A percentile compares a stretch with the other conserved stretches of the same genome.
These are phyloP conservation scores for Spinibarbus caldwelli DNA, from an alignment of 2,797 vertebrate genomes.

Conservation along the genomic window DNA sequence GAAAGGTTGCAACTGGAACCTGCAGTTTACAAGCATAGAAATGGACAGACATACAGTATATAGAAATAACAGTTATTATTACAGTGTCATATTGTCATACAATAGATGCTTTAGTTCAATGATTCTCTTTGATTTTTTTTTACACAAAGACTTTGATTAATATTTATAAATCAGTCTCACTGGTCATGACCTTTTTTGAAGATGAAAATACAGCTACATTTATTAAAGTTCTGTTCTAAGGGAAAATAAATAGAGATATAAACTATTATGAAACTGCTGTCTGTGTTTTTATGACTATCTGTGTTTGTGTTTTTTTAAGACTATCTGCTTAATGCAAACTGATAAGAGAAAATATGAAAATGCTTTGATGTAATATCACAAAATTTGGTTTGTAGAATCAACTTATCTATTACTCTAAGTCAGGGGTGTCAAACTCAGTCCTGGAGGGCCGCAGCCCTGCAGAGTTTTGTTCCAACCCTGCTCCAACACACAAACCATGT, in stretches of 20 bases:
- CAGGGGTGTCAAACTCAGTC: no score
- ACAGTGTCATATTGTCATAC: slow-evolving; percentile 82
- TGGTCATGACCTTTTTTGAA: slow-evolving; percentile 86
- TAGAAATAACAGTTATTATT: slow-evolving; percentile 78
- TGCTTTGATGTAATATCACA: background rate
- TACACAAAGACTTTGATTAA: slow-evolving; percentile 83
- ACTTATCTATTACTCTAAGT: no score
- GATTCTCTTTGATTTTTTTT: slow-evolving; percentile 87
- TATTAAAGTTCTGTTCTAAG: slow-evolving; percentile 84
- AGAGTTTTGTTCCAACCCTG: no score
- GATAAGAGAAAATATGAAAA: background rate
- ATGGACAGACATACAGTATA: slow-evolving; percentile 73
- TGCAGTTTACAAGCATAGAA: slow-evolving; percentile 49
- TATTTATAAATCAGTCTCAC: slow-evolving; percentile 87
- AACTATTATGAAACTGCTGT: slow-evolving; percentile 73
- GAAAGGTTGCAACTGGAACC: slow-evolving; percentile 37
- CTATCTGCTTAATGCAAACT: background rate
- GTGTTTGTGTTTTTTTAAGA: background rate
- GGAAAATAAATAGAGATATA: slow-evolving; percentile 87
- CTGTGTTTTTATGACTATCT: slow-evolving; percentile 56
- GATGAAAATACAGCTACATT: slow-evolving; percentile 80
- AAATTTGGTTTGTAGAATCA: background rate
- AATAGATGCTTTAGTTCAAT: slow-evolving; percentile 86
- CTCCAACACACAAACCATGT: no score
- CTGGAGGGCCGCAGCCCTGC: no score